Percentiles rank a stretch among this genome's conserved stretches.
Evolutionary conservation across 2,797 vertebrate genomes (phyloP).

Genomic region (Sebastes matsubarae): DNA sequence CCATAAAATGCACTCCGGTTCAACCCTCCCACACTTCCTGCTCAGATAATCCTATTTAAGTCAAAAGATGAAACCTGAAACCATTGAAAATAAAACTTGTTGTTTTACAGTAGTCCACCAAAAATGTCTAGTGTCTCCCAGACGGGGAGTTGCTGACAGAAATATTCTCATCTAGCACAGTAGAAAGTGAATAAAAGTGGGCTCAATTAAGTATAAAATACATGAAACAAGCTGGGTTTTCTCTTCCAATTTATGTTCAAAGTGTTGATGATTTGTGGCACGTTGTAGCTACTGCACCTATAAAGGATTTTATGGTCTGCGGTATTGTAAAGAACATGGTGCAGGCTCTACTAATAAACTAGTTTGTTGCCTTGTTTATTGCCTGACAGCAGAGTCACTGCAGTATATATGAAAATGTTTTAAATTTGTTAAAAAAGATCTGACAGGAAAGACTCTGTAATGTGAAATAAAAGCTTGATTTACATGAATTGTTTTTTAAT

Average conservation of each 20-base stretch:
- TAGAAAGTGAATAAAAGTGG: background rate
- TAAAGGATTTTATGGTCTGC: constrained; percentile 36
- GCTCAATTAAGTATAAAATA: background rate
- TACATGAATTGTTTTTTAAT: background rate
- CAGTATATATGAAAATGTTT: background rate
- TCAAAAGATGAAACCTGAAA: constrained; percentile 48
- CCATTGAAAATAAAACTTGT: constrained; percentile 19
- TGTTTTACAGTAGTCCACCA: constrained; percentile 38
- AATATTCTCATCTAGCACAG: background rate
- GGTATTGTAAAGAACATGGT: constrained; percentile 20
- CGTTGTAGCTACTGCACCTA: background rate
- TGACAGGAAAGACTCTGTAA: background rate
- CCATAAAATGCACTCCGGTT: constrained; percentile 45
- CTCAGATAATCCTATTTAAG: constrained; percentile 58
- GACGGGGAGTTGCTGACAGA: constrained; percentile 2
- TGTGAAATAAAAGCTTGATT: background rate
- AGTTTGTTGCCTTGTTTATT: constrained; percentile 18
- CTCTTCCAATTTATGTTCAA: background rate
- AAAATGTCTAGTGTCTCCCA: background rate
- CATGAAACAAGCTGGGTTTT: background rate
- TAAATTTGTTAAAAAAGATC: background rate
- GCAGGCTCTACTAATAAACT: constrained; percentile 32
- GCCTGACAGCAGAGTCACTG: constrained; percentile 4
- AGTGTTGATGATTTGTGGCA: background rate
- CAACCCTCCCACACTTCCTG: constrained; percentile 62